These are phyloP conservation scores for Apostichopus leukothele DNA, from an alignment of 53 echinoderm and acorn worm species.

Conservation along the genomic window DNA sequence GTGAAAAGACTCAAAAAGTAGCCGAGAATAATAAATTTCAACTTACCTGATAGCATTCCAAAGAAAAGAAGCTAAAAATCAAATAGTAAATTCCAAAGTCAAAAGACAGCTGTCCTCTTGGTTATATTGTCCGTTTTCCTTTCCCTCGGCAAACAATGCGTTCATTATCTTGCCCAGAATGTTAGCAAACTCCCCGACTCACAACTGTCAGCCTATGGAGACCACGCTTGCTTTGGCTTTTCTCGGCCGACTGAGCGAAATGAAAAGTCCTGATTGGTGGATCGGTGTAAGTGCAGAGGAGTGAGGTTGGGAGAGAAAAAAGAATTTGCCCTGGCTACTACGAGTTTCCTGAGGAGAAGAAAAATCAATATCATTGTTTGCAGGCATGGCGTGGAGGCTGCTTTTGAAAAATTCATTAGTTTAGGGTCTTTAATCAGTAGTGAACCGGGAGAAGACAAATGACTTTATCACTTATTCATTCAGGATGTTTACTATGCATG, in stretches of 20 bases:
- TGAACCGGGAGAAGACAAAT: slow-evolving; percentile 5
- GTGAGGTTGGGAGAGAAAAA: background rate
- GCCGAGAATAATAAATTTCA: too few relatives aligned
- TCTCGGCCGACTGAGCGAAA: slow-evolving; percentile 1
- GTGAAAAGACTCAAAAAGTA: too few relatives aligned
- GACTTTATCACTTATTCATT: slow-evolving; percentile 39
- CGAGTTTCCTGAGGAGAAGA: background rate
- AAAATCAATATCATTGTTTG: slow-evolving; percentile 38
- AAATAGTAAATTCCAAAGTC: background rate
- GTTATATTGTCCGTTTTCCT: slow-evolving; percentile 10
- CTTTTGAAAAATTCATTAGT: slow-evolving; percentile 40
- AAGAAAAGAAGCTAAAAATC: background rate
- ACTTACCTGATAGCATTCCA: too few relatives aligned
- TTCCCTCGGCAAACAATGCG: slow-evolving; percentile 3
- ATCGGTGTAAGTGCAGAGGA: background rate
- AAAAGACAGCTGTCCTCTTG: background rate
- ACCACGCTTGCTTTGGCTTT: background rate
- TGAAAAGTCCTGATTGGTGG: slow-evolving; percentile 31
- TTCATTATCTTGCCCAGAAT: slow-evolving; percentile 1
- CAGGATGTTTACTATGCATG: slow-evolving; percentile 16
- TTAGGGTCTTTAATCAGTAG: slow-evolving; percentile 22
- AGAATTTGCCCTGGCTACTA: background rate
- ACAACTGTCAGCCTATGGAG: background rate
- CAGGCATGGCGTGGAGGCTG: slow-evolving; percentile 22
- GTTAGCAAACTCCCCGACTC: background rate